phyloP scores from a whole-genome alignment of 2,888 invertebrate species.

The Ormia ochracea region DNA sequence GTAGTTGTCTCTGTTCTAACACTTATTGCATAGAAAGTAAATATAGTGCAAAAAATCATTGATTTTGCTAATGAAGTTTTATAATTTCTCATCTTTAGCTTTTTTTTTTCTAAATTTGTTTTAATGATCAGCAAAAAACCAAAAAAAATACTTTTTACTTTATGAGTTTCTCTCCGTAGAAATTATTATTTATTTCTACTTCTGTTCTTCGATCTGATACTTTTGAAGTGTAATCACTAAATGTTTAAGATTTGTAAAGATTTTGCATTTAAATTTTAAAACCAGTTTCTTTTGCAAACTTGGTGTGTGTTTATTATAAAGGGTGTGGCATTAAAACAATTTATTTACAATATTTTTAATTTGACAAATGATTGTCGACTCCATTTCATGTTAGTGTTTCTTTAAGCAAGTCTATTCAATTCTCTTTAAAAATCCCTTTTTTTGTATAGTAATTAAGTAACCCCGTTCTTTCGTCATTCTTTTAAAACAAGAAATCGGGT shows the following conservation, averaged over 20 bases:
- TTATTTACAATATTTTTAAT: too few relatives aligned
- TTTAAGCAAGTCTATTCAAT: too few relatives aligned
- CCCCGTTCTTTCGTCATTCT: too few relatives aligned
- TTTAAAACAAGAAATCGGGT: too few relatives aligned
- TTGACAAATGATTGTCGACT: too few relatives aligned
- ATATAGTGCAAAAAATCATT: slow-evolving; percentile 32
- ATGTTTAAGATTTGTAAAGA: slow-evolving; percentile 44
- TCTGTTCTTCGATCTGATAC: slow-evolving; percentile 5
- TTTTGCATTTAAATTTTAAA: slow-evolving; percentile 58
- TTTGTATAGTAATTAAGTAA: too few relatives aligned
- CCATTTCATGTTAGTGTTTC: too few relatives aligned
- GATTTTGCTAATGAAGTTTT: background rate
- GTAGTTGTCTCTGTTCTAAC: slow-evolving; percentile 18
- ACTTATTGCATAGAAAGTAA: slow-evolving; percentile 5
- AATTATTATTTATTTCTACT: slow-evolving; percentile 1
- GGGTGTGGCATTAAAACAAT: too few relatives aligned
- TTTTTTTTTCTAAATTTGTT: background rate
- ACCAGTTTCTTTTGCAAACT: slow-evolving; percentile 50
- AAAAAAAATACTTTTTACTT: background rate
- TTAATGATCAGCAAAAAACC: background rate
- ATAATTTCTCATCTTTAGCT: slow-evolving; percentile 22
- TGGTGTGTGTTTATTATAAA: slow-evolving; percentile 10
- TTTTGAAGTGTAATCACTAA: slow-evolving; percentile 37
- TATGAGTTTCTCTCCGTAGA: background rate
- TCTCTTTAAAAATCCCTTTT: too few relatives aligned